Base-by-base conservation (phyloP, 2,797 vertebrate genomes). In the Ctenopoma kingsleyae region DNA sequence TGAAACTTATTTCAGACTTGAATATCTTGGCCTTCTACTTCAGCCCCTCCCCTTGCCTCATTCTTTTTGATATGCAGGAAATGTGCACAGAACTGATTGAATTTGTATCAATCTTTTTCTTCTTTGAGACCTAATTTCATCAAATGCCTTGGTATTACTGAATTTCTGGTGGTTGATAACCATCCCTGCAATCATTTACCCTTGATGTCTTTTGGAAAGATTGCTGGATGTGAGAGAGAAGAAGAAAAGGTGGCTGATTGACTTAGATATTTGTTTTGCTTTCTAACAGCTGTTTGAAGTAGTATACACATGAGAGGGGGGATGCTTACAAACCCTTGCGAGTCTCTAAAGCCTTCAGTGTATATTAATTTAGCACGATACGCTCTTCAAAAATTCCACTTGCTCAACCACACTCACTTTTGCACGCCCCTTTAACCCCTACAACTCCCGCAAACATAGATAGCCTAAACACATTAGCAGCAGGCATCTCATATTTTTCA, bases 261-360 rank as follows among this genome's bases (percentile, higher is more conserved):
- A 84, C 76, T 75, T 49, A 27, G 58, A 51, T 79, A 66, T 74
- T 84, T 81, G 44, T 86, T 85, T 84, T 81, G 53, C 75, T 44
- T 68, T 82, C 63, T 71, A 71, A 81, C 80, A 62, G 50, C 71
- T 53, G 53, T 91, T 89, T 91, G 77, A 87, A 89, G 86, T 83
- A 53, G n/a, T 32, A 27, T 65, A 50, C 71, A 74, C 71, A 76
- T 12, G 73, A 84, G 68, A 69, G 59, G 43, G 43, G 52, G 40
- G 52, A 41, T 63, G 67, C 78, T 81, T 78, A 67, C 27, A 23
- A 66, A 72, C 36, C 41, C 44, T 49, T 13, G 5, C 15, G 59
- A 50, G 27, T 44, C 35, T 62, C 62, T 47, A 19, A 71, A 75
- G 54, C 60, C 58, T 53, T 57, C 51, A 50, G 35, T 65, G 52